phyloP scores from a whole-genome alignment of 2,797 vertebrate genomes.

The Falco naumanni region DNA sequence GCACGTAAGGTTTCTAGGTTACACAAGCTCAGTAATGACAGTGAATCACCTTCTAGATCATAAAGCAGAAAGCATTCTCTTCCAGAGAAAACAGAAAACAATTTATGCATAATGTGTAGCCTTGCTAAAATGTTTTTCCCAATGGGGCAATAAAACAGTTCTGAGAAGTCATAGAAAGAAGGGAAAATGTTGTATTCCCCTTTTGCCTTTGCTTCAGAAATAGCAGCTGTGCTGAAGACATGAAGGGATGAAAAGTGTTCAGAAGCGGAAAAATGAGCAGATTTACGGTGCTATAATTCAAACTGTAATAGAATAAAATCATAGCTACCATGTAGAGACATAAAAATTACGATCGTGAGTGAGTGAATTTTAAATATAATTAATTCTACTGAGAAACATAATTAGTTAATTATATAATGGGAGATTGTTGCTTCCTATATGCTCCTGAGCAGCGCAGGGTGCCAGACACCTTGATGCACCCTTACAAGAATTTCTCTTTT shows the following conservation, averaged over 20 bases:
- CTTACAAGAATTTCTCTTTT: background rate
- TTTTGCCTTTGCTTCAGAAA: conserved; percentile 7
- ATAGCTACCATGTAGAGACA: background rate
- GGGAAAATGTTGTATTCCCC: background rate
- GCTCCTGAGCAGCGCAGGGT: background rate
- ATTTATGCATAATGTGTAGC: background rate
- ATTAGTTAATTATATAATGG: background rate
- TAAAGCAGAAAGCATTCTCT: conserved; percentile 4
- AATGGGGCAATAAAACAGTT: background rate
- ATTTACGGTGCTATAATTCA: conserved; percentile 1
- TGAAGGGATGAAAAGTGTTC: background rate
- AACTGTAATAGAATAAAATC: background rate
- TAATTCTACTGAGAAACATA: background rate
- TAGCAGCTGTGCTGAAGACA: background rate
- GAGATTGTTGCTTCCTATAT: background rate
- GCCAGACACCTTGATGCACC: background rate
- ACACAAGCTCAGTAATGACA: background rate
- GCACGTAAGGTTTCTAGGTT: background rate
- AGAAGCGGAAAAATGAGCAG: background rate
- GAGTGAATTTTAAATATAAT: background rate
- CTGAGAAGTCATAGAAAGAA: background rate
- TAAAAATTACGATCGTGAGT: background rate
- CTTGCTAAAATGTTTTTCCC: background rate
- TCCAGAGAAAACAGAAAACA: background rate
- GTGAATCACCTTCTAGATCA: background rate